Conservation (phyloP, 2,888 invertebrate species). For the Trypoxylon attenuatum region DNA sequence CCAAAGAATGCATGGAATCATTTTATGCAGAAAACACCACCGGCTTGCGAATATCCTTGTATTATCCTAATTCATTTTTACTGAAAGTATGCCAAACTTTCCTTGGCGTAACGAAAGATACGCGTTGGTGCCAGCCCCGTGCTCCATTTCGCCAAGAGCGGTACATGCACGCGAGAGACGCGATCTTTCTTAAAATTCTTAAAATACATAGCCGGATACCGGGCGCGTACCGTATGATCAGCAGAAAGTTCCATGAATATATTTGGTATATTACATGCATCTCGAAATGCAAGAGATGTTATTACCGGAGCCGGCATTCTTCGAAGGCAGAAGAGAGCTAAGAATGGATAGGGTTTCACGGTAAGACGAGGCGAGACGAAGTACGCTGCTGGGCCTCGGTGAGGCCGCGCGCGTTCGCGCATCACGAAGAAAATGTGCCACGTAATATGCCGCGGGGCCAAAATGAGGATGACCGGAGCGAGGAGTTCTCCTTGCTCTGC, state of each 20-base stretch:
- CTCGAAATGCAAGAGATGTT: conserved; percentile 47
- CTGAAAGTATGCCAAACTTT: too few species aligned
- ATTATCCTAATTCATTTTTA: too few species aligned
- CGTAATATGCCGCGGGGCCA: conserved; percentile 53
- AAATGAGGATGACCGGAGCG: conserved; percentile 54
- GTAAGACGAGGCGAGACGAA: too few species aligned
- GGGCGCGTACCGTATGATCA: conserved; percentile 40
- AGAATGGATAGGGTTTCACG: conserved; percentile 34
- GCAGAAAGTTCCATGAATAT: conserved; percentile 45
- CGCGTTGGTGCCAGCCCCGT: too few species aligned
- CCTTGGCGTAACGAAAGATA: too few species aligned
- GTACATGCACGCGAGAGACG: too few species aligned
- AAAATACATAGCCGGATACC: conserved; percentile 3
- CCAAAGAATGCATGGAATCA: too few species aligned
- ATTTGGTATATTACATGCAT: conserved; percentile 46
- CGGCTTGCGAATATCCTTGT: too few species aligned
- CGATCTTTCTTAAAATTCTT: conserved; percentile 22
- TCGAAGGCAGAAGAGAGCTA: conserved; percentile 15
- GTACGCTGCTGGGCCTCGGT: too few species aligned
- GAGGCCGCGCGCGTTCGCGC: conserved; percentile 26
- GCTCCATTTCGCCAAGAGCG: too few species aligned
- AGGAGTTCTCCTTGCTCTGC: too few species aligned
- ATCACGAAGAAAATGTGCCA: conserved; percentile 55
- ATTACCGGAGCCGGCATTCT: conserved; percentile 38
- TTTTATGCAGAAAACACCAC: too few species aligned